Evolutionary conservation across 1,140 invertebrate species (phyloP).

Genomic region (Drosophila busckii): DNA sequence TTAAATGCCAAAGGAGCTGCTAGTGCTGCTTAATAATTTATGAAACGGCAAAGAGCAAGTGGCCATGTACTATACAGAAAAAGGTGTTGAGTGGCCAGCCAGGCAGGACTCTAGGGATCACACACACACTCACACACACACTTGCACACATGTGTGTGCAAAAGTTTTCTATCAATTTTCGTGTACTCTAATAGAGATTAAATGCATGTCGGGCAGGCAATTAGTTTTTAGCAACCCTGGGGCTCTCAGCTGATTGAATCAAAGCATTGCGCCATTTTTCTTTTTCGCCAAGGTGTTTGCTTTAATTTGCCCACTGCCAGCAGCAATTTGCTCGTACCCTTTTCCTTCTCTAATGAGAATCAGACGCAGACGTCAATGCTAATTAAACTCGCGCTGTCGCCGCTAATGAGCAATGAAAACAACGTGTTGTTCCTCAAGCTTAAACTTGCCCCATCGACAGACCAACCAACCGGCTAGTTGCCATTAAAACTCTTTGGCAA

Average conservation of each 20-base stretch:
- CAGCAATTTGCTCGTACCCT: slow-evolving; percentile 63
- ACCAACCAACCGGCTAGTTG: not conserved
- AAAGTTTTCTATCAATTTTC: slow-evolving; percentile 62
- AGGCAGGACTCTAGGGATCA: not conserved
- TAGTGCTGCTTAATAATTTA: no score
- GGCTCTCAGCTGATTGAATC: slow-evolving; percentile 62
- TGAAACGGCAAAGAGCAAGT: no score
- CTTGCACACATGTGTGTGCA: slow-evolving; percentile 44
- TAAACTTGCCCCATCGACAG: not conserved
- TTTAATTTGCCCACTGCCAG: slow-evolving; percentile 44
- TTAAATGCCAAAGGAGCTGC: slow-evolving; percentile 70
- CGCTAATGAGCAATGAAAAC: slow-evolving; percentile 78
- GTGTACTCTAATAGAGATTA: slow-evolving; percentile 75
- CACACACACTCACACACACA: slow-evolving; percentile 11
- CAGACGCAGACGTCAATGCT: slow-evolving; percentile 67
- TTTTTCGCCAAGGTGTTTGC: slow-evolving; percentile 49
- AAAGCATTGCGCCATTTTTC: slow-evolving; percentile 70
- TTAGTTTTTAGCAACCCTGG: slow-evolving; percentile 57
- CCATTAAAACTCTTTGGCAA: slow-evolving; percentile 15
- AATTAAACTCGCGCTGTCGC: slow-evolving; percentile 76
- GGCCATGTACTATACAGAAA: not conserved
- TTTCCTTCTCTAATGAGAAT: slow-evolving; percentile 37
- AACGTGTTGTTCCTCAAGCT: slow-evolving; percentile 57
- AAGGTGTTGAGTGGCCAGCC: slow-evolving; percentile 21
- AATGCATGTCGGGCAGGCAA: slow-evolving; percentile 79